Evolutionary conservation across 2,888 invertebrate genomes (phyloP).

Genomic region (Anticlea derivata): DNA sequence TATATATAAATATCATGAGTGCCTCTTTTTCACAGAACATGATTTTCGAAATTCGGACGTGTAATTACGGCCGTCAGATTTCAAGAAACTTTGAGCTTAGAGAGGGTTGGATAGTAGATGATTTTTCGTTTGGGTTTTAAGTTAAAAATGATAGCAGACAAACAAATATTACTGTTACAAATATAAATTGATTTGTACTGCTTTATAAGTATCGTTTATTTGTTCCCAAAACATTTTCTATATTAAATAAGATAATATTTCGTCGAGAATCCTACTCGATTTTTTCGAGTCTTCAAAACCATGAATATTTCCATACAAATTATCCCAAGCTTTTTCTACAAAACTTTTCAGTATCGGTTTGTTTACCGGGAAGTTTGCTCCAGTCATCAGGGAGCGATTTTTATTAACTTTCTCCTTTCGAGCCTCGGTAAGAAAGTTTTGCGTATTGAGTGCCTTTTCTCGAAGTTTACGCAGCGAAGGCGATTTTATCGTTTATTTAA

Average conservation of each 20-base stretch:
- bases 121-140: constrained; percentile 23
- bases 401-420: constrained; percentile 67
- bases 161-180: constrained; percentile 4
- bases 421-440: constrained; percentile 35
- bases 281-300: neutral
- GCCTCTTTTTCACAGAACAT: too few species aligned
- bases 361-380: constrained; percentile 68
- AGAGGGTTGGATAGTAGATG: constrained; percentile 24
- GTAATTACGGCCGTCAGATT: neutral
- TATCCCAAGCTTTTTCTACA: constrained; percentile 18
- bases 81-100: neutral
- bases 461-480: constrained; percentile 64
- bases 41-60: too few species aligned
- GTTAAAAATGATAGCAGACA: constrained; percentile 23
- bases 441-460: constrained; percentile 52
- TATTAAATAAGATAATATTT: too few species aligned
- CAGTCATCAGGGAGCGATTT: constrained; percentile 76
- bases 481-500: constrained; percentile 71
- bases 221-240: too few species aligned
- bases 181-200: too few species aligned
- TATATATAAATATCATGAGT: too few species aligned
- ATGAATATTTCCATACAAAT: constrained; percentile 4
- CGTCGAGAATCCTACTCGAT: too few species aligned
- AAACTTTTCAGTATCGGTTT: constrained; percentile 56
- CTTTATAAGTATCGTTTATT: too few species aligned